Percentiles rank a stretch among this genome's conserved stretches.
These are phyloP conservation scores for Tetragonisca angustula DNA, from an alignment of 2,888 invertebrate species.

Conservation along the genomic window DNA sequence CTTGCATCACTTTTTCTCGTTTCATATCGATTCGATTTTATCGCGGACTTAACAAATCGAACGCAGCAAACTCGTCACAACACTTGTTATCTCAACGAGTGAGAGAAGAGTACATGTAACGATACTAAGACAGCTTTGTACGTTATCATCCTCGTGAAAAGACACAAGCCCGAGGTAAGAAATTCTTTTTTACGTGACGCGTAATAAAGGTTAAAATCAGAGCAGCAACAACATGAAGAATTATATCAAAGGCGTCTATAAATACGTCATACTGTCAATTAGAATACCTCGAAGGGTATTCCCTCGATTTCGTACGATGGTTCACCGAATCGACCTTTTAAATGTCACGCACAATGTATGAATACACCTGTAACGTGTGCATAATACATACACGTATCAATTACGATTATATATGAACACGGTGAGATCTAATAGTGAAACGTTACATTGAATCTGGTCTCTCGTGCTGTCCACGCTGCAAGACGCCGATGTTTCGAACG, in stretches of 20 bases:
- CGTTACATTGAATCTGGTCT: neutral
- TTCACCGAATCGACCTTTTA: constrained; percentile 37
- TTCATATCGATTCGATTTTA: neutral
- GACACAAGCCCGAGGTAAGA: neutral
- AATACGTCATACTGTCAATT: constrained; percentile 9
- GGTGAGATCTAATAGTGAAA: neutral
- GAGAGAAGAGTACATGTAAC: neutral
- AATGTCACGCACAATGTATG: constrained; percentile 22
- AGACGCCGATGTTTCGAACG: neutral
- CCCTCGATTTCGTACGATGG: neutral
- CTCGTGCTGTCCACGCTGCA: neutral
- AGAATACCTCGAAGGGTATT: neutral
- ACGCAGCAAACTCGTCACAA: neutral
- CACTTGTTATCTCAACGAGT: neutral
- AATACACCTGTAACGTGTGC: neutral
- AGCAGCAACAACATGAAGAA: neutral
- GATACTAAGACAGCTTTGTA: neutral
- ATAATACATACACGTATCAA: neutral
- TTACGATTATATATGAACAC: neutral
- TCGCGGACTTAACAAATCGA: neutral
- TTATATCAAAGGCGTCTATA: constrained; percentile 19
- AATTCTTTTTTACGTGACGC: too few relatives aligned
- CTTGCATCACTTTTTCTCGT: neutral
- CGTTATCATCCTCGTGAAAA: neutral
- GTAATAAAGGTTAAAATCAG: neutral